Base-by-base conservation (phyloP, 2,888 invertebrate genomes). In the Beris chalybata region DNA sequence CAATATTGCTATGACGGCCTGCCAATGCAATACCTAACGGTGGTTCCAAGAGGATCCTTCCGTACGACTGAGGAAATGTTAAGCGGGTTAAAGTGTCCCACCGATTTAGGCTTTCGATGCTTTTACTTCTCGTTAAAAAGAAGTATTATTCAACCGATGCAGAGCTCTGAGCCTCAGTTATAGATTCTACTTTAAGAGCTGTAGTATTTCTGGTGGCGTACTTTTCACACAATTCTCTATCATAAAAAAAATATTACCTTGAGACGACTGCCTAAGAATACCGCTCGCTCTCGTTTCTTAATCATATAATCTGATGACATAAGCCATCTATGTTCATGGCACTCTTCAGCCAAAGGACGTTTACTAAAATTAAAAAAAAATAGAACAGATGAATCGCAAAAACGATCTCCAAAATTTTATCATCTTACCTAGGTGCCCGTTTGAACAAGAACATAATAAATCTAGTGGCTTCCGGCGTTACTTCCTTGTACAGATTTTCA, bases 381-480 rank as follows among this genome's bases (percentile, higher is more conserved):
- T 29, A 50, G 52, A 44, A 45, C 22, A 22, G 47, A 12, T 47
- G 2, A 50, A 29, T 50, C 22, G 7, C 22, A 22, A 22, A 22
- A 22, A 22, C 22, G 44, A 12, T 12, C 44, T 12, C 3, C 3
- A 3, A 12, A 12, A 44, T 44, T 12, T 5, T 1, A 7, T 38
- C 9, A 56, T 80, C 85, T 83, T 83, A 93, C 92, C 90, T 88
- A 43, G 98, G 96, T 71, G 93, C 89, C 74, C 95, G 89, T 83
- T 97, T 97, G 83, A 99, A 93, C 70, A 97, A 84, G 78, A 93
- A 89, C 92, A 96, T 97, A 72, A 98, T 87, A 84, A 99, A 98
- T 73, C 96, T 84, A 5, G 93, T 91, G 5, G 91, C 92, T 80
- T 95, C 95, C 81, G 94, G 96, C 48, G 95, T 94, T 64, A 96